phyloP scores from a whole-genome alignment of 2,888 invertebrate species.

The Lamellibrachia satsuma region DNA sequence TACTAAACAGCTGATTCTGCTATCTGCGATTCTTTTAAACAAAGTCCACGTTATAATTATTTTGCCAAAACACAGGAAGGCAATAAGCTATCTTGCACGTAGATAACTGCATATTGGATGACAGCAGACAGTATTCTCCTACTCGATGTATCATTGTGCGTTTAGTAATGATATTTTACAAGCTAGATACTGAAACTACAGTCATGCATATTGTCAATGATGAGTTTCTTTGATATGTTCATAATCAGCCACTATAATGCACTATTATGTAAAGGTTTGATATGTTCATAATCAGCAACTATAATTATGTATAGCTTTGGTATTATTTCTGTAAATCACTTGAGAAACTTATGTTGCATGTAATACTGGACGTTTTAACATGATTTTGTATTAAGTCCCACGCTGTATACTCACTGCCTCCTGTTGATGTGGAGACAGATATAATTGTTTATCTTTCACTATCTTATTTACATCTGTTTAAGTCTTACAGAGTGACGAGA shows the following conservation, averaged over 20 bases:
- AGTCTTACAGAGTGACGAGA: neutral
- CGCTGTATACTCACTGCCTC: neutral
- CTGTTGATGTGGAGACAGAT: neutral
- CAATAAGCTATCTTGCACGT: neutral
- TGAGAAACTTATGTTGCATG: neutral
- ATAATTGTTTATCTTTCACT: neutral
- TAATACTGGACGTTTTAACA: neutral
- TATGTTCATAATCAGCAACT: neutral
- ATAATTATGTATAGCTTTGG: neutral
- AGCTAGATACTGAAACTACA: neutral
- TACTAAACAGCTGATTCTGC: too few relatives aligned
- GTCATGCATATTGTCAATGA: too few relatives aligned
- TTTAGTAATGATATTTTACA: neutral
- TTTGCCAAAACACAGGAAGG: neutral
- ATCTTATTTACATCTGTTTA: neutral
- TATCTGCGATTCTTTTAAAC: too few relatives aligned
- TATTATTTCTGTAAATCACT: neutral
- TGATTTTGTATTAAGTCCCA: neutral
- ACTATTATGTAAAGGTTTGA: neutral
- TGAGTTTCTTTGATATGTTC: neutral
- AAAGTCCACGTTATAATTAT: neutral
- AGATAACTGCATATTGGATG: neutral
- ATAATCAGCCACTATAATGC: neutral
- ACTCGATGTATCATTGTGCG: neutral
- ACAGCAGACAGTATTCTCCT: neutral